Percentiles rank a stretch among this genome's conserved stretches.
Evolutionary conservation across 2,888 invertebrate species (phyloP).

Genomic region (Drosophila neoperkinsi): DNA sequence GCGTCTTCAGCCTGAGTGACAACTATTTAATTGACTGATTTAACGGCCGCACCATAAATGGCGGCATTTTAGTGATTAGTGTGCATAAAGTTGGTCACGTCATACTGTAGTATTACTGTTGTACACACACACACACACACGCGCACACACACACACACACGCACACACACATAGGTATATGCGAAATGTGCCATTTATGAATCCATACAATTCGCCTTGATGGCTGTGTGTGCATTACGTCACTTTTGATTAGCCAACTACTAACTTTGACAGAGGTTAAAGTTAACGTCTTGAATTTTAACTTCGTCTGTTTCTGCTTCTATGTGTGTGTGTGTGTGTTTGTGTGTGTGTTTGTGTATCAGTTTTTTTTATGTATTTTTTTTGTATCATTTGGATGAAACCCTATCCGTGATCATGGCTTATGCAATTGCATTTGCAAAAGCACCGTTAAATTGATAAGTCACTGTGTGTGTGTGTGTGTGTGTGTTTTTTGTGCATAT

Average conservation of each 20-base stretch:
- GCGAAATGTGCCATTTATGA: not conserved
- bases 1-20: not conserved
- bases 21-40: not conserved
- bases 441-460: constrained; percentile 47
- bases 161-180: not conserved
- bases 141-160: not conserved
- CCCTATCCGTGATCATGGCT: constrained; percentile 10
- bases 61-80: constrained; percentile 38
- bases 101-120: not conserved
- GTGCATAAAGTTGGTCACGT: not conserved
- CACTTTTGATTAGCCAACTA: not conserved
- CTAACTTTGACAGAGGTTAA: constrained; percentile 1
- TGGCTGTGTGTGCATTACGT: not conserved
- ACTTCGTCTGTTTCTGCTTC: not conserved
- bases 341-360: not conserved
- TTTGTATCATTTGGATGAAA: not conserved
- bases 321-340: not conserved
- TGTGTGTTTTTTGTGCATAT: constrained; percentile 22
- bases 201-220: not conserved
- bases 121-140: not conserved
- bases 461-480: constrained; percentile 5
- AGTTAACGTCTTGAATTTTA: not conserved
- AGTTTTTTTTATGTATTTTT: not conserved
- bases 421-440: constrained; percentile 51
- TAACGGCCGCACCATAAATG: constrained; percentile 50